Evolutionary conservation across 2,888 invertebrate species (phyloP).

Genomic region (Heliconius sara): DNA sequence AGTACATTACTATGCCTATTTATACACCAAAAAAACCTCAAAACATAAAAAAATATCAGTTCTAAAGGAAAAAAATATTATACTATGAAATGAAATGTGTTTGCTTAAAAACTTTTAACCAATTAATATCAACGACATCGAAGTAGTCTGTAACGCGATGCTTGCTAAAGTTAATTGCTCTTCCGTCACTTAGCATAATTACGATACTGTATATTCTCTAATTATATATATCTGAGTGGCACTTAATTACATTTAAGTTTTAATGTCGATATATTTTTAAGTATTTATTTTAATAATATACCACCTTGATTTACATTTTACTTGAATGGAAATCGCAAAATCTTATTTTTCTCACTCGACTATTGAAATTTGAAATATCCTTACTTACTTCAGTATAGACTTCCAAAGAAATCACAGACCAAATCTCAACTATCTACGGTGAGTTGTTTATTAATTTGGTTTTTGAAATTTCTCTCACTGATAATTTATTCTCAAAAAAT

Average conservation of each 20-base stretch:
- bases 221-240: constrained; percentile 7
- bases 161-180: constrained; percentile 19
- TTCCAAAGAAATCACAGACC: too few species aligned
- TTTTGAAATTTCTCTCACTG: too few species aligned
- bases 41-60: background rate
- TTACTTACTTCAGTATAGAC: too few species aligned
- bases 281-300: too few species aligned
- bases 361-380: too few species aligned
- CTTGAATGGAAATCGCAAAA: too few species aligned
- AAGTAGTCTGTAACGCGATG: constrained; percentile 20
- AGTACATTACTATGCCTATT: too few species aligned
- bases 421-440: too few species aligned
- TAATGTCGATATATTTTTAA: background rate
- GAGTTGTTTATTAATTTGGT: too few species aligned
- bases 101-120: constrained; percentile 3
- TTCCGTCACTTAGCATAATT: constrained; percentile 17
- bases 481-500: too few species aligned
- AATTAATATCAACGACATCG: constrained; percentile 11
- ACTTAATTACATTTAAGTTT: background rate
- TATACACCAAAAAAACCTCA: background rate
- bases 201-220: background rate
- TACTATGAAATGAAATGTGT: background rate
- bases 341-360: too few species aligned
- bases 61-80: background rate
- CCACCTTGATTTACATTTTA: too few species aligned